phyloP scores from a whole-genome alignment of 2,113 vertebrate genomes.

The Toxostoma redivivum region DNA sequence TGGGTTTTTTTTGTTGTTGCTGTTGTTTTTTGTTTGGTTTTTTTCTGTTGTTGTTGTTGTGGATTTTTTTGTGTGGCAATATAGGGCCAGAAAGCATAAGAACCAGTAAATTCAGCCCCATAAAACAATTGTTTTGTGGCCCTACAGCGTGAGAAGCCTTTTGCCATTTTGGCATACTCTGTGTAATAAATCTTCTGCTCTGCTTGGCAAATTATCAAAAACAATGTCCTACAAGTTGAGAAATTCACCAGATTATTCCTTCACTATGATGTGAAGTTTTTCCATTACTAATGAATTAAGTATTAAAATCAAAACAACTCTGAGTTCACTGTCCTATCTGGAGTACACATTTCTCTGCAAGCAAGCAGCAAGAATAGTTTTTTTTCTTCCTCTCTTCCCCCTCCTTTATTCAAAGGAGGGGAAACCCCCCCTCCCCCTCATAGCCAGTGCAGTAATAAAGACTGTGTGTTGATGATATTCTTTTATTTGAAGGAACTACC shows the following conservation, averaged over 20 bases:
- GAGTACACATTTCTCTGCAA: background rate
- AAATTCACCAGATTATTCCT: conserved; percentile 53
- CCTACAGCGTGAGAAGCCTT: background rate
- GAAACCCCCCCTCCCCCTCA: rapidly evolving
- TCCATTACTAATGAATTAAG: conserved; percentile 65
- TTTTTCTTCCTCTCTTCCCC: background rate
- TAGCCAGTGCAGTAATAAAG: background rate
- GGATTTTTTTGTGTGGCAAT: background rate
- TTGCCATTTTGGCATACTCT: conserved; percentile 12
- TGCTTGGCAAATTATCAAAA: conserved; percentile 49
- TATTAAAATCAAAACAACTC: conserved; percentile 59
- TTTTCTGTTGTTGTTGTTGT: background rate
- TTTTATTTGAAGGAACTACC: background rate
- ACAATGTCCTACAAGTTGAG: conserved; percentile 41
- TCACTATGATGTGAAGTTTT: conserved; percentile 49
- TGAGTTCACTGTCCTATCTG: background rate
- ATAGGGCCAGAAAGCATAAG: background rate
- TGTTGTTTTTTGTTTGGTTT: too few species aligned
- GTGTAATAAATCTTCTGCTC: background rate
- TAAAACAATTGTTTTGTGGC: background rate
- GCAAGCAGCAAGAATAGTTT: background rate
- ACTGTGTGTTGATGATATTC: background rate
- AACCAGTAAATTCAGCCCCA: background rate
- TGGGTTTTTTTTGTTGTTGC: too few species aligned
- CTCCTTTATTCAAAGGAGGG: background rate